Conservation (phyloP, 1,140 invertebrate genomes). For the Cyrtorhinus lividipennis region DNA sequence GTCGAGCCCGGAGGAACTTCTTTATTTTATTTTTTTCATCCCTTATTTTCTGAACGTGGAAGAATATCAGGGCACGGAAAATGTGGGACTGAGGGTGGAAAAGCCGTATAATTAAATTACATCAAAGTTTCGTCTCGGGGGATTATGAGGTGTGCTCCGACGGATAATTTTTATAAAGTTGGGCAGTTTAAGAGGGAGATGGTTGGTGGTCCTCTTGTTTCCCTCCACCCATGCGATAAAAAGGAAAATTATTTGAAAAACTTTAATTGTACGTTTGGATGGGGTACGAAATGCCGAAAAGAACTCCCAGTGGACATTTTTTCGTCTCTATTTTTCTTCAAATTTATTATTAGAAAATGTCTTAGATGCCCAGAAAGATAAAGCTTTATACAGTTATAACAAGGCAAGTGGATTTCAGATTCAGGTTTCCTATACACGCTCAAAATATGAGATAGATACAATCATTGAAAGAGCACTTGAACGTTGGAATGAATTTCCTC, state of each 20-base stretch:
- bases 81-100: neutral
- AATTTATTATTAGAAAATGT: no score
- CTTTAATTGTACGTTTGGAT: neutral
- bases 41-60: no score
- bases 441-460: no score
- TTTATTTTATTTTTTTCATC: no score
- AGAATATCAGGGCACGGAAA: neutral
- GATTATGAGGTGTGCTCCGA: neutral
- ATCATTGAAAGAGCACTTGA: no score
- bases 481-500: no score
- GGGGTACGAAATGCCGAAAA: neutral
- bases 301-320: no score
- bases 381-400: no score
- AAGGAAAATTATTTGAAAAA: neutral
- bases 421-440: no score
- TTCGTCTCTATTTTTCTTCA: no score
- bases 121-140: neutral
- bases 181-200: neutral
- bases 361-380: no score
- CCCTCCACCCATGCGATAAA: neutral
- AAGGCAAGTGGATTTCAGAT: no score
- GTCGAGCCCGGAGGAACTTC: neutral
- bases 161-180: neutral
- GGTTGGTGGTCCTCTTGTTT: neutral
- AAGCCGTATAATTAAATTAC: neutral